Base-by-base conservation (phyloP, 1,140 invertebrate species). In the Diploscapter pachys region DNA sequence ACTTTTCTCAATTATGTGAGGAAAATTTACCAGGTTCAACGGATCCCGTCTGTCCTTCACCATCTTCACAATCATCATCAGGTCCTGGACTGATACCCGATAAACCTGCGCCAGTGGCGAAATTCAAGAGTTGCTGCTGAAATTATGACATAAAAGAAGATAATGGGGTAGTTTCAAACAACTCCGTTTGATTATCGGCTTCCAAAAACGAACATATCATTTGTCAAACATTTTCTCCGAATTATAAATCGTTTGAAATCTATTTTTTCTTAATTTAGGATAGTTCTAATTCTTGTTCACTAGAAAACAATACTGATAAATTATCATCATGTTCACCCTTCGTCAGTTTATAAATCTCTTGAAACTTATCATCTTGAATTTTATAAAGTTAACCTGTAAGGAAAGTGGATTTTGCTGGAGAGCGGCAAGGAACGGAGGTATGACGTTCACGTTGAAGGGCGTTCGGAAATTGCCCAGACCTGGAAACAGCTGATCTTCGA, bases 41-140 rank as follows among this genome's bases (percentile, higher is more conserved):
- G 31, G 31, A 31, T 31, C 31, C 50, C 57, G 53, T 76, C 66
- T 5, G 65, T 71, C 63, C 63, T 78, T 52, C 65, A 0, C 56
- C n/a, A 6, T 52, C 77, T 11, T 78, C 77, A 50, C 77, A 74
- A 50, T 72, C 72, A 53, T 77, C 76, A 56, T 76, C 71, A 8
- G 75, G 52, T 4, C 70, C 70, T 9, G 77, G 77, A 4, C 74
- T 73, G 4, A 68, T 59, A 48, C 53, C 72, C 50, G 72, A 78
- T 11, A 69, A 64, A 4, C 31, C 31, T 31, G 31, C 31, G 31
- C 66, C 71, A 49, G 76, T 68, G 4, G 77, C 63, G n/a, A 78
- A 59, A 11, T 75, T 70, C n/a, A 78, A 66, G 9, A 78, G 62
- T 55, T 78, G 77, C 54, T 78, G 73, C 74, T 78, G 77, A 55